Evolutionary conservation across 2,888 invertebrate species (phyloP).

Genomic region (Macropis europaea): DNA sequence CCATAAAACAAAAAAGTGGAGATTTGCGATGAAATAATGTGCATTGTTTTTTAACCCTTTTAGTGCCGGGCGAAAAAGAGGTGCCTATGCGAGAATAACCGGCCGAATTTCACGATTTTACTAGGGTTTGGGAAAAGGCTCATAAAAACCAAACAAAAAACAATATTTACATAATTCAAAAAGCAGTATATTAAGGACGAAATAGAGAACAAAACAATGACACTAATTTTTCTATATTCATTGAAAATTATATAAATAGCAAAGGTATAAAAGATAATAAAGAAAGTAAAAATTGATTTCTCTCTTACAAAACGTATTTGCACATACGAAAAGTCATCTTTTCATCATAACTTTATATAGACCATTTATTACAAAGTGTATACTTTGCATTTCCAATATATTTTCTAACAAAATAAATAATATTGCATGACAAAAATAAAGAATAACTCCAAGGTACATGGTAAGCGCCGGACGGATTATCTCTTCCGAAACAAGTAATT

Average conservation of each 20-base stretch:
- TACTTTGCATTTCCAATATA: conserved; percentile 39
- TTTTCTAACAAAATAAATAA: conserved; percentile 39
- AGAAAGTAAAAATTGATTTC: conserved; percentile 4
- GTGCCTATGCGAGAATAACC: too few species aligned
- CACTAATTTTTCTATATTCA: conserved; percentile 14
- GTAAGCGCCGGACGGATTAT: conserved; percentile 43
- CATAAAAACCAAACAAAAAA: conserved; percentile 16
- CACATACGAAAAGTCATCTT: conserved; percentile 42
- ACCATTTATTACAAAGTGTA: conserved; percentile 33
- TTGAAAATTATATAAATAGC: conserved; percentile 12
- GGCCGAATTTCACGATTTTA: too few species aligned
- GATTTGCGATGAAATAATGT: conserved; percentile 6
- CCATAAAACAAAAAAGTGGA: conserved; percentile 3
- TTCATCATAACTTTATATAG: conserved; percentile 39
- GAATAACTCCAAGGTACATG: conserved; percentile 41
- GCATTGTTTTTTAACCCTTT: conserved; percentile 22
- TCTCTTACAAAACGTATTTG: conserved; percentile 39
- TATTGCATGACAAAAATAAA: conserved; percentile 39
- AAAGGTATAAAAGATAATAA: conserved; percentile 9
- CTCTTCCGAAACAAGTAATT: conserved; percentile 38
- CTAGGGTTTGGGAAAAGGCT: not conserved
- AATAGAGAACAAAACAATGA: conserved; percentile 26
- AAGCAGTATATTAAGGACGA: conserved; percentile 15
- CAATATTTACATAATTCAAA: conserved; percentile 19
- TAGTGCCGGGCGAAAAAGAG: too few species aligned